Conservation (phyloP, 2,797 vertebrate genomes). For the Rhabdophis nuchalis region DNA sequence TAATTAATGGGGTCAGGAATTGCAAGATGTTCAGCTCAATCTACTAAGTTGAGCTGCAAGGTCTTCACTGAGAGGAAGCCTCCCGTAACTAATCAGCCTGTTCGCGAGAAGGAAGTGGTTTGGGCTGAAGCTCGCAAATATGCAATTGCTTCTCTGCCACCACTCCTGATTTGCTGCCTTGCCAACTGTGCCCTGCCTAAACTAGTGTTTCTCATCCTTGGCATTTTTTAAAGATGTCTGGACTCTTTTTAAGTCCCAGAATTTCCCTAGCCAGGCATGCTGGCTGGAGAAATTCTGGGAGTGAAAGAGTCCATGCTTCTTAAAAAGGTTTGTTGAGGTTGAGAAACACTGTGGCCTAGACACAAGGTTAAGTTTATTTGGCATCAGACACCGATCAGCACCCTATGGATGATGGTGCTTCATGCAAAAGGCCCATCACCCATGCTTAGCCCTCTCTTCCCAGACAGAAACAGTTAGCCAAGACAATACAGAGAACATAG, state of each 20-base stretch:
- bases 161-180: neutral
- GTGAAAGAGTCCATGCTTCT: neutral
- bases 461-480: neutral
- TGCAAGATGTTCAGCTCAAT: neutral
- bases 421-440: neutral
- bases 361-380: constrained; percentile 30
- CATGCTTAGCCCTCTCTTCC: neutral
- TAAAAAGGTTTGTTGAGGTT: neutral
- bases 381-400: accelerated
- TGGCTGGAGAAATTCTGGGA: neutral
- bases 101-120: no score
- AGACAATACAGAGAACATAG: constrained; percentile 30
- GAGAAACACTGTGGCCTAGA: neutral
- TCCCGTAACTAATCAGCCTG: neutral
- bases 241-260: neutral
- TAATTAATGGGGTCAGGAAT: neutral
- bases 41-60: neutral
- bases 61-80: no score
- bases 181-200: neutral
- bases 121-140: neutral
- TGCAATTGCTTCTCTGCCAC: neutral
- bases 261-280: neutral
- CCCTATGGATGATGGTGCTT: neutral
- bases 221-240: neutral
- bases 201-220: neutral